Percentiles rank a stretch among this genome's conserved stretches.
These are phyloP conservation scores for Bergia sp. DNA, from an alignment of 92 coral and sea anemone species.

Conservation along the genomic window DNA sequence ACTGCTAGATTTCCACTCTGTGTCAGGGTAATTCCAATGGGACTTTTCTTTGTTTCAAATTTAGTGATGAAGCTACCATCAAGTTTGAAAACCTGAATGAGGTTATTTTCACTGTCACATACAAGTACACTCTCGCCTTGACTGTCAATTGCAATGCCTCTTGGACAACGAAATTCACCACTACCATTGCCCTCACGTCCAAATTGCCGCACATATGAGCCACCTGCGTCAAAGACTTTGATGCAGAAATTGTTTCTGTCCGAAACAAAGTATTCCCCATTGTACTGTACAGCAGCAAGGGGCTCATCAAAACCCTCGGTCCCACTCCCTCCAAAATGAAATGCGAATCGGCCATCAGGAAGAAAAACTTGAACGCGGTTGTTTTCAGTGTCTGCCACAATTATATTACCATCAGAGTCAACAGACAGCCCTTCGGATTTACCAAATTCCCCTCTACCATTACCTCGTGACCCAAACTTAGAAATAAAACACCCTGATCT, in stretches of 20 bases:
- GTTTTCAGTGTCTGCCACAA: conserved; percentile 85
- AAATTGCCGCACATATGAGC: conserved; percentile 83
- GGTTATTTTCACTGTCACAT: conserved; percentile 77
- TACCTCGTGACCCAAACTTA: conserved; percentile 71
- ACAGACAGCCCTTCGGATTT: conserved; percentile 73
- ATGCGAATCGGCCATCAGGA: conserved; percentile 71
- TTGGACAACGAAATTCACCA: conserved; percentile 86
- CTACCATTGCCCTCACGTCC: conserved; percentile 73
- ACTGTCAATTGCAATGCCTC: conserved; percentile 76
- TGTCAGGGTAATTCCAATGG: conserved; percentile 73
- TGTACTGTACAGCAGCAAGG: conserved; percentile 64
- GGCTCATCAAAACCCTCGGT: conserved; percentile 88
- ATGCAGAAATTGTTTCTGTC: conserved; percentile 80
- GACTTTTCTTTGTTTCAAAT: conserved; percentile 77
- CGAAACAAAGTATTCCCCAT: conserved; percentile 72
- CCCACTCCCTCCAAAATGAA: conserved; percentile 77
- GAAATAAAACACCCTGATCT: conserved; percentile 69
- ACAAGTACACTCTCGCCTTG: conserved; percentile 68
- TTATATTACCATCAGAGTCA: conserved; percentile 63
- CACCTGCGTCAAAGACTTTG: conserved; percentile 80
- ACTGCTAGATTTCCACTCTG: conserved; percentile 66
- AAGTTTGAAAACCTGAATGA: conserved; percentile 69
- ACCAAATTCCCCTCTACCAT: conserved; percentile 76
- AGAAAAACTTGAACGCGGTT: conserved; percentile 85
- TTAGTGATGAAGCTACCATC: conserved; percentile 70